Evolutionary conservation across 2,113 vertebrate species (phyloP).

Genomic region (Gallinago jamesoni): DNA sequence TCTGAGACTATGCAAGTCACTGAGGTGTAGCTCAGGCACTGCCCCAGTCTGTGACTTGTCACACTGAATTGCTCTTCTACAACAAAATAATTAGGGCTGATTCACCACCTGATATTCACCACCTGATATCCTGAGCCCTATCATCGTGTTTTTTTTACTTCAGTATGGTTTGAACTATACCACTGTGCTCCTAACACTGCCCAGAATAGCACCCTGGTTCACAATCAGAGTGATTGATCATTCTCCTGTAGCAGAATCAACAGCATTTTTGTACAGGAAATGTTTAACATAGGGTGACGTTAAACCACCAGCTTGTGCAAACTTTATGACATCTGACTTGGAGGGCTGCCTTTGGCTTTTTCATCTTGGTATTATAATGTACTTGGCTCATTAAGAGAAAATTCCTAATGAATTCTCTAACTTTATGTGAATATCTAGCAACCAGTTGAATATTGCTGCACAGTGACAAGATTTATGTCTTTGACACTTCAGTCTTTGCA

Average conservation of each 20-base stretch:
- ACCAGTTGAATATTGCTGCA: neutral
- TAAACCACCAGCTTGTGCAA: neutral
- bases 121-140: neutral
- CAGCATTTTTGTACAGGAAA: neutral
- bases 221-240: neutral
- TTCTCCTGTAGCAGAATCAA: neutral
- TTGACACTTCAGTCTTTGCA: neutral
- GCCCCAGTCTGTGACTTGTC: neutral
- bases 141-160: neutral
- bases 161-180: neutral
- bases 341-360: neutral
- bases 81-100: neutral
- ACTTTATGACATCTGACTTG: neutral
- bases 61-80: neutral
- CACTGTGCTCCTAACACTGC: neutral
- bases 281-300: neutral
- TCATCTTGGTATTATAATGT: neutral
- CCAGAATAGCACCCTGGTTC: neutral
- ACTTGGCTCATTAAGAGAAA: neutral
- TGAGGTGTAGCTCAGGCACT: neutral
- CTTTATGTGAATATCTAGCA: neutral
- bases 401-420: neutral
- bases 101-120: slow-evolving; percentile 34
- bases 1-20: slow-evolving; percentile 10
- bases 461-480: neutral